Base-by-base conservation (phyloP, 2,888 invertebrate species). In the Drosophila anceps region DNA sequence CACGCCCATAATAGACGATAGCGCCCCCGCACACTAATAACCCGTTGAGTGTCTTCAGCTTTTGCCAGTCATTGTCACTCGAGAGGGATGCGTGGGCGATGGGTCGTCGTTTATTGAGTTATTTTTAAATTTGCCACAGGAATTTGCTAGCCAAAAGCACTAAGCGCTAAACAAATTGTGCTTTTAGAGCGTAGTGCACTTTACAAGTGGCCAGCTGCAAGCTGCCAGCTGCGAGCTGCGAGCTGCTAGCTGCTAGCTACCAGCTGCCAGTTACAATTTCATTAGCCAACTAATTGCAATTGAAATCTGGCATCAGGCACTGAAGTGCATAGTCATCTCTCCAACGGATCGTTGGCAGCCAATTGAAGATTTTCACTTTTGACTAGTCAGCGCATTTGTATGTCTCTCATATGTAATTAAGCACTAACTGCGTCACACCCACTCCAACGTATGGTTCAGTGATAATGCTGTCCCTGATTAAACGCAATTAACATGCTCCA, bases 401-500 rank as follows among this genome's bases (percentile, higher is more conserved):
- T 35, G 48, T 37, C 51, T 43, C 70, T 79, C 43, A 41, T 62
- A 68, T 80, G 84, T 85, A 85, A 88, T 88, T 85, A 85, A 78
- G 67, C 72, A 62, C 70, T 76, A 64, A 54, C 44, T 53, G 54
- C 51, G 69, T 62, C 69, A 81, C 84, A 69, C 88, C 83, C 82
- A 58, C 31, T 43, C 20, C 18, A 7, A 24, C 12, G 33, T 10
- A 51, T n/a, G 61, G 43, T 53, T 41, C 46, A 63, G 20, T 67
- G 78, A 67, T 78, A 79, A 76, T 81, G 73, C 48, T 62, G 64
- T 58, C 65, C 64, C 83, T 85, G 88, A 88, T 85, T 88, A 85
- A 77, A 60, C 72, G 76, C 85, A 82, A 84, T 84, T 84, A 84
- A 87, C 84, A 84, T 87, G 81, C 88, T 72, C 67, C 61, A 78